Conservation (phyloP, 2,797 vertebrate genomes). For the Borostomias antarcticus region DNA sequence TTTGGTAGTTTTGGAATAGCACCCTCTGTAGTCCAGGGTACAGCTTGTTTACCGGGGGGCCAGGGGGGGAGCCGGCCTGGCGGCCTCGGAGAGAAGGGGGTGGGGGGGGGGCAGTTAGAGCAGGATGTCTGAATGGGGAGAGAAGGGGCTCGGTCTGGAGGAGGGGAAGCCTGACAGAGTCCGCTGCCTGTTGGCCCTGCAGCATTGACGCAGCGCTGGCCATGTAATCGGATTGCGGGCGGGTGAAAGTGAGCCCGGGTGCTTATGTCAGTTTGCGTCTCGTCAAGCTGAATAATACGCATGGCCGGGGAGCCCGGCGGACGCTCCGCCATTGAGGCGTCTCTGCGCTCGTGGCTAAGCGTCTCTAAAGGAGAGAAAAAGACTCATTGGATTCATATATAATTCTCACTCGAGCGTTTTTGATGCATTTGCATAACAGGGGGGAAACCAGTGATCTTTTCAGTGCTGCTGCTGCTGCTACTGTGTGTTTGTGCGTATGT, state of each 20-base stretch:
- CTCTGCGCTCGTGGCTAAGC: constrained; percentile 77
- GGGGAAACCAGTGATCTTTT: constrained; percentile 73
- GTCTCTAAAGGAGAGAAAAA: constrained; percentile 83
- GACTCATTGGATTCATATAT: constrained; percentile 94
- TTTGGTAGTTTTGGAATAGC: neutral
- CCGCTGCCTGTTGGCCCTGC: constrained; percentile 84
- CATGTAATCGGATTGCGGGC: constrained; percentile 94
- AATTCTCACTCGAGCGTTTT: constrained; percentile 93
- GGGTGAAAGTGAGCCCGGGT: constrained; percentile 90
- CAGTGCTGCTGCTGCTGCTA: too few species aligned
- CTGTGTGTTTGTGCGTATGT: too few species aligned
- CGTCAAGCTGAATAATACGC: constrained; percentile 90
- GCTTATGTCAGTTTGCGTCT: constrained; percentile 98
- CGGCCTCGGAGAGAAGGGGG: constrained; percentile 82
- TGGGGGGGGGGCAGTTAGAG: constrained; percentile 59
- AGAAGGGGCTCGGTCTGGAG: constrained; percentile 77
- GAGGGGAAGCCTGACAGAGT: constrained; percentile 85
- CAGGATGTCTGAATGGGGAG: constrained; percentile 82
- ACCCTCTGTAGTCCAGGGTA: neutral
- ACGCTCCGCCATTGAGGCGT: constrained; percentile 76
- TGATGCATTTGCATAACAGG: constrained; percentile 84
- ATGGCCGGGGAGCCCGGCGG: constrained; percentile 80
- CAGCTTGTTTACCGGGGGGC: constrained; percentile 17
- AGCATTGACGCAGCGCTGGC: constrained; percentile 89
- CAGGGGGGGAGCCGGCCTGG: neutral